Conservation (phyloP, 2,797 vertebrate genomes). For the Tenualosa ilisha region DNA sequence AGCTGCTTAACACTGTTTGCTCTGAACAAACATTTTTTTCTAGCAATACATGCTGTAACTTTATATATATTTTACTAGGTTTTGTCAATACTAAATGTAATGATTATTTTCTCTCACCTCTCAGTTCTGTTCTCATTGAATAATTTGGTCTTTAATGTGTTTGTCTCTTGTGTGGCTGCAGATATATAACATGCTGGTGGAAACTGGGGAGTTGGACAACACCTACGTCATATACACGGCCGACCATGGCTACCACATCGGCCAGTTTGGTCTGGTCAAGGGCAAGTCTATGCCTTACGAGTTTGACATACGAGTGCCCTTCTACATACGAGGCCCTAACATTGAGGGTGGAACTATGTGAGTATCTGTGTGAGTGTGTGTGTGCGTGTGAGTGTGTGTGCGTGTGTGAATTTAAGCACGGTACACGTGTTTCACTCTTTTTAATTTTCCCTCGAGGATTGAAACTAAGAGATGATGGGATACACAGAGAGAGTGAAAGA, state of each 20-base stretch:
- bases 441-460: constrained; percentile 1
- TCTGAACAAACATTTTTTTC: too few species aligned
- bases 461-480: not conserved
- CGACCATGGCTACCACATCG: constrained; percentile 96
- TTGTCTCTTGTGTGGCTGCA: constrained; percentile 54
- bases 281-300: constrained; percentile 98
- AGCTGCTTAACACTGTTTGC: too few species aligned
- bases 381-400: not conserved
- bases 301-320: constrained; percentile 95
- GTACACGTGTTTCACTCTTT: not conserved
- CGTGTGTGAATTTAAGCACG: not conserved
- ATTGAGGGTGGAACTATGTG: constrained; percentile 90
- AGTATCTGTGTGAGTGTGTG: constrained; percentile 58
- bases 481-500: not conserved
- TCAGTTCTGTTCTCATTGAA: not conserved
- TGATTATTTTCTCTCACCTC: not conserved
- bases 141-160: not conserved
- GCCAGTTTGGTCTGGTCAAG: constrained; percentile 95
- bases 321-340: constrained; percentile 91
- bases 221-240: constrained; percentile 95
- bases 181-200: constrained; percentile 88
- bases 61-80: not conserved
- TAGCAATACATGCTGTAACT: too few species aligned
- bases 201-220: constrained; percentile 91
- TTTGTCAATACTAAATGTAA: not conserved